phyloP scores from a whole-genome alignment of 2,888 invertebrate genomes.

The Cacoxenus indagator region DNA sequence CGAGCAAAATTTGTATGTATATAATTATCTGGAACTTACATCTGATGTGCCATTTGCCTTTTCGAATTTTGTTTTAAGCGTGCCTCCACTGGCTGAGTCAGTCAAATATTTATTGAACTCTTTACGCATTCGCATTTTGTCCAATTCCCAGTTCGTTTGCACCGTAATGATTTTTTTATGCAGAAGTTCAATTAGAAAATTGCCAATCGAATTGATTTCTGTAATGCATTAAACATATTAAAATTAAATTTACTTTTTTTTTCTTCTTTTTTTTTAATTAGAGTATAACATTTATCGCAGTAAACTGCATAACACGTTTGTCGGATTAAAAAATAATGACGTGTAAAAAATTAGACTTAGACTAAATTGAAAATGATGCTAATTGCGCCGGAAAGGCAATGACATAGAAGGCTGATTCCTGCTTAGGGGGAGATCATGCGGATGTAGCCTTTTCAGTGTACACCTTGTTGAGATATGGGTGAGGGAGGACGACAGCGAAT shows the following conservation, averaged over 20 bases:
- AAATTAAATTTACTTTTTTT: no score
- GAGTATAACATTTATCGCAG: background rate
- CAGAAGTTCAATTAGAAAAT: slow-evolving; percentile 51
- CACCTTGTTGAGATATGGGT: no score
- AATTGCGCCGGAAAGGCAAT: no score
- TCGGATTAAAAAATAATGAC: no score
- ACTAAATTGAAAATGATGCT: no score
- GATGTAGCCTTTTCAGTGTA: no score
- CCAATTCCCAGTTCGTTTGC: slow-evolving; percentile 47
- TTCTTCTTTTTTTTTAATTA: no score
- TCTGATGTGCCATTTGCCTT: slow-evolving; percentile 38
- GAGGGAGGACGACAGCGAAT: no score
- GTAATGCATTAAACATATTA: background rate
- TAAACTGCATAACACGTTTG: no score
- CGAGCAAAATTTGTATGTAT: background rate
- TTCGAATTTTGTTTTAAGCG: slow-evolving; percentile 26
- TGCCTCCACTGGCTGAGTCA: slow-evolving; percentile 19
- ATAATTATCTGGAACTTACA: slow-evolving; percentile 42
- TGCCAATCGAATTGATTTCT: slow-evolving; percentile 55
- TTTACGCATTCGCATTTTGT: slow-evolving; percentile 41
- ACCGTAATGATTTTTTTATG: slow-evolving; percentile 41
- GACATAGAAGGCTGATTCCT: no score
- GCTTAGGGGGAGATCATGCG: no score
- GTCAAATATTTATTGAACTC: slow-evolving; percentile 41
- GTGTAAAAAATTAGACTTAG: no score